These are phyloP conservation scores for Epizoanthus fatuus DNA, from an alignment of 92 coral and sea anemone genomes.

Conservation along the genomic window DNA sequence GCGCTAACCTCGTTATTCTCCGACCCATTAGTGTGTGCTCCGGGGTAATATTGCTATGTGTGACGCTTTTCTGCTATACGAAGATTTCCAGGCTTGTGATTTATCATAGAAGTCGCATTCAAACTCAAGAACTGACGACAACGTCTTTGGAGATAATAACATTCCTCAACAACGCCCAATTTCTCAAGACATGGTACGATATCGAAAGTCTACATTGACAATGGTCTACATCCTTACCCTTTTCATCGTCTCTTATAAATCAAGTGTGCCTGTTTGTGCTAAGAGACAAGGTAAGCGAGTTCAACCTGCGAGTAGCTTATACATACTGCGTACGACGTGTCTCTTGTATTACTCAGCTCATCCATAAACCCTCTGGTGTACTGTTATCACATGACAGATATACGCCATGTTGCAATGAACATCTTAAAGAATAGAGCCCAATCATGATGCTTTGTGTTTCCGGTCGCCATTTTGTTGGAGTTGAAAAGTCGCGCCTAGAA, in stretches of 20 bases:
- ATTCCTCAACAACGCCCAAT: background rate
- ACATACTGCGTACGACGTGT: background rate
- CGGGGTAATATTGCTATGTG: background rate
- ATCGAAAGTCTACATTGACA: background rate
- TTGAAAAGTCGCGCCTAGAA: too few species aligned
- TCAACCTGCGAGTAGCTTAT: slow-evolving; percentile 8
- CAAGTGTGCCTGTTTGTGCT: background rate
- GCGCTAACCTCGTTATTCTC: background rate
- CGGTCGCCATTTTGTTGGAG: too few species aligned
- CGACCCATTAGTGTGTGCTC: background rate
- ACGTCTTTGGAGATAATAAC: background rate
- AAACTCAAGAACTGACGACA: slow-evolving; percentile 8
- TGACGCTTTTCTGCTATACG: background rate
- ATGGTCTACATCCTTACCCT: background rate
- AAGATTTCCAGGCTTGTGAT: background rate
- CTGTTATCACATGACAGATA: slow-evolving; percentile 7
- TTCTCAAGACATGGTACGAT: background rate
- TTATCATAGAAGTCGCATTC: slow-evolving; percentile 5
- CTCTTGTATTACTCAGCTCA: background rate
- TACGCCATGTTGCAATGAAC: background rate
- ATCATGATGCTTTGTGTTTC: too few species aligned
- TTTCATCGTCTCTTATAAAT: background rate
- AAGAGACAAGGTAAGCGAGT: background rate
- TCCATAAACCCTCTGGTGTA: slow-evolving; percentile 1
- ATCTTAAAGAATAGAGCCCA: background rate